Conservation (phyloP, 1,140 invertebrate genomes). For the Drosophila fuyamai region DNA sequence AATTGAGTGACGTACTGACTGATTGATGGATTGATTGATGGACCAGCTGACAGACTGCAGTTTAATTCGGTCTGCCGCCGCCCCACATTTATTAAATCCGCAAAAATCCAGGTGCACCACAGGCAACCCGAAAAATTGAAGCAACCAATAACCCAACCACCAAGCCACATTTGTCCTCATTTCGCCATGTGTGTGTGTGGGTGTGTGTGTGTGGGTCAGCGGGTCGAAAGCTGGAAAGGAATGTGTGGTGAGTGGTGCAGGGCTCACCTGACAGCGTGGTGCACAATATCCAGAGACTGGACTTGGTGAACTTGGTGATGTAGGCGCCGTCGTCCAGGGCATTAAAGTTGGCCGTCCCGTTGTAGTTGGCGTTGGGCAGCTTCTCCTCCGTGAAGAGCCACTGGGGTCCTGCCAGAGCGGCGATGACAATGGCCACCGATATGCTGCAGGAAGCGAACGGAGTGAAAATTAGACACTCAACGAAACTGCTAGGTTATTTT, state of each 20-base stretch:
- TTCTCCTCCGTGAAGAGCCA: constrained; percentile 84
- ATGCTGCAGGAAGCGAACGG: constrained; percentile 57
- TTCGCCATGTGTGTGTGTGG: not conserved
- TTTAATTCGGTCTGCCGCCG: constrained; percentile 6
- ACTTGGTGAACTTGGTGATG: constrained; percentile 81
- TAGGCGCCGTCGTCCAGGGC: constrained; percentile 78
- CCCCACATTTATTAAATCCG: constrained; percentile 5
- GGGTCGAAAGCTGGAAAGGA: not conserved
- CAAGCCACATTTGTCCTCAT: constrained; percentile 26
- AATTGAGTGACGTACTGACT: constrained; percentile 13
- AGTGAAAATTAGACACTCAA: not conserved
- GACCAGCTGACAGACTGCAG: constrained; percentile 14
- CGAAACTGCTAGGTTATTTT: not conserved
- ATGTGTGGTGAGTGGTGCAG: too few relatives aligned
- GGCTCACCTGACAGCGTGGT: constrained; percentile 74
- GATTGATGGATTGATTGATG: constrained; percentile 23
- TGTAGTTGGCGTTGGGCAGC: constrained; percentile 76
- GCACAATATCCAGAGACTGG: constrained; percentile 83
- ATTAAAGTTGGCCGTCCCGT: constrained; percentile 82
- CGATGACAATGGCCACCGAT: constrained; percentile 82
- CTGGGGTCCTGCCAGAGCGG: constrained; percentile 80
- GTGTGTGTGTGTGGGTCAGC: not conserved
- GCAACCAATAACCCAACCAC: too few relatives aligned
- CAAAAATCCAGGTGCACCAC: not conserved
- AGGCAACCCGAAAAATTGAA: too few relatives aligned